These are phyloP conservation scores for Dendrophyllia cribrosa DNA, from an alignment of 64 coral and sea anemone genomes.

Conservation along the genomic window DNA sequence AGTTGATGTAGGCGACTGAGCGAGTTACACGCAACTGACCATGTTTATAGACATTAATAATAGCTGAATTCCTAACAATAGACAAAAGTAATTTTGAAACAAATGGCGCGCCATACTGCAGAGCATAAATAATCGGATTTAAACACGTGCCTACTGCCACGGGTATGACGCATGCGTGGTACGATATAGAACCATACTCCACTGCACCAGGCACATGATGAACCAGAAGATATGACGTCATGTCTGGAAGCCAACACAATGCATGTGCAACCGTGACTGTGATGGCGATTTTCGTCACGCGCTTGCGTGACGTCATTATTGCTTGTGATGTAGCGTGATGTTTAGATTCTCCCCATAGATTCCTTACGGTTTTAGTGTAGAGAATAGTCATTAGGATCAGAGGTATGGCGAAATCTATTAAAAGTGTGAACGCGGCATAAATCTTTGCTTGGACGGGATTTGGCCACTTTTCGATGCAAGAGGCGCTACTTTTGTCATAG, in stretches of 20 bases:
- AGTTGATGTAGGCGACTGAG: too few relatives aligned
- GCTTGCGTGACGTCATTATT: neutral
- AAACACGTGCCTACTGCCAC: neutral
- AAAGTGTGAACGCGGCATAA: neutral
- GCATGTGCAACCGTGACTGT: neutral
- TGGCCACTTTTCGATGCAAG: neutral
- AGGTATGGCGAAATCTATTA: neutral
- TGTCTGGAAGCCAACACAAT: neutral
- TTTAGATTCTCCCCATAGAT: neutral
- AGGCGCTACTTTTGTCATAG: neutral
- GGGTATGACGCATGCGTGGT: conserved; percentile 5
- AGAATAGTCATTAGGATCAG: neutral
- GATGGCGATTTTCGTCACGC: neutral
- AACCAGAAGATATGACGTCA: neutral
- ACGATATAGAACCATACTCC: neutral
- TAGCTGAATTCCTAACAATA: too few relatives aligned
- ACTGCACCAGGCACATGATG: neutral
- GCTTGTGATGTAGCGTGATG: too few relatives aligned
- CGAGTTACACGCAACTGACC: too few relatives aligned
- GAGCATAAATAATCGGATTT: conserved; percentile 2
- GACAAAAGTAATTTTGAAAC: too few relatives aligned
- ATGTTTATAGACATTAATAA: too few relatives aligned
- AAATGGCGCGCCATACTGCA: too few relatives aligned
- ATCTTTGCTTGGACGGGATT: neutral
- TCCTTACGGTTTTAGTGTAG: neutral